Evolutionary conservation across 1,140 invertebrate species (phyloP).

Genomic region (Steinernema khuongi): DNA sequence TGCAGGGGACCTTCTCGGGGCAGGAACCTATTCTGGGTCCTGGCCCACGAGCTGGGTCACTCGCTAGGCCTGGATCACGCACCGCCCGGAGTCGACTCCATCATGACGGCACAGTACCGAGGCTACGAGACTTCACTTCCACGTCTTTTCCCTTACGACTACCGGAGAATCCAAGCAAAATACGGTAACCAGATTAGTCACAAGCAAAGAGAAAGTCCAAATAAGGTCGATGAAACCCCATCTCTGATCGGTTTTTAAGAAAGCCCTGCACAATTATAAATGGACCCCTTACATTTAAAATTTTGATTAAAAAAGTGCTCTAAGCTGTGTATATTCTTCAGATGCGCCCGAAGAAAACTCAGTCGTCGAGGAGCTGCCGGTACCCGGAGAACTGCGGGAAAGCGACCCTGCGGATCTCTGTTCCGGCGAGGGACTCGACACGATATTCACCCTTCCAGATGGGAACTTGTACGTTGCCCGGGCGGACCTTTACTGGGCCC

Average conservation of each 20-base stretch:
- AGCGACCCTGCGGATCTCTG: neutral
- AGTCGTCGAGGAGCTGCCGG: neutral
- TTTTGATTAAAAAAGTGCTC: too few relatives aligned
- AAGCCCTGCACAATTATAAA: too few relatives aligned
- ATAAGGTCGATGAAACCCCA: too few relatives aligned
- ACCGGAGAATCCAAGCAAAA: neutral
- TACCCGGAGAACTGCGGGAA: neutral
- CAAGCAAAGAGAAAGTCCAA: too few relatives aligned
- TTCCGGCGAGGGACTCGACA: neutral
- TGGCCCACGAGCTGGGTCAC: conserved; percentile 28
- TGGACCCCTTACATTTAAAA: too few relatives aligned
- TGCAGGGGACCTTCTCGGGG: conserved; percentile 24
- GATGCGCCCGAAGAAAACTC: neutral
- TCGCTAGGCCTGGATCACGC: conserved; percentile 23
- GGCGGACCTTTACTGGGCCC: neutral
- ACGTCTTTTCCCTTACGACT: neutral
- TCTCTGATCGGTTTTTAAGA: too few relatives aligned
- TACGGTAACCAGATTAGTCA: neutral
- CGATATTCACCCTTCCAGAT: neutral
- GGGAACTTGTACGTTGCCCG: neutral
- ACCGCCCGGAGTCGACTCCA: conserved; percentile 16
- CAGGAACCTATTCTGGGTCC: conserved; percentile 24
- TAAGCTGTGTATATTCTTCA: neutral
- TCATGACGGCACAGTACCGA: conserved; percentile 20
- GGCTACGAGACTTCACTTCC: conserved; percentile 17